Evolutionary conservation across 2,113 vertebrate genomes (phyloP).

Genomic region (Cheirogaleus medius): DNA sequence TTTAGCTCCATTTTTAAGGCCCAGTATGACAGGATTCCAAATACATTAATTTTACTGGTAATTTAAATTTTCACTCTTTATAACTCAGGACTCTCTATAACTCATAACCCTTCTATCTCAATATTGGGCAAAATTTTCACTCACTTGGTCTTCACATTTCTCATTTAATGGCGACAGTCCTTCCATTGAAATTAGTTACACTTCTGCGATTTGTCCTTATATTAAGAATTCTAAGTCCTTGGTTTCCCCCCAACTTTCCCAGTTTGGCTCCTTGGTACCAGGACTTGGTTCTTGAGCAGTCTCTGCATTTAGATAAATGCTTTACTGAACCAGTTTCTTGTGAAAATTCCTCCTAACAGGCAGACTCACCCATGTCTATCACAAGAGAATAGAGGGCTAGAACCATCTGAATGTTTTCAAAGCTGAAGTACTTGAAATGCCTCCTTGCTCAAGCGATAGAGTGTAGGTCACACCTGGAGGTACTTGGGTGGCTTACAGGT

Average conservation of each 20-base stretch:
- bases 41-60: not conserved
- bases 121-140: not conserved
- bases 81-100: not conserved
- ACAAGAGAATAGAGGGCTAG: not conserved
- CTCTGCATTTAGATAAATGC: not conserved
- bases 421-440: not conserved
- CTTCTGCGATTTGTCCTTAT: not conserved
- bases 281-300: accelerated
- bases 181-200: not conserved
- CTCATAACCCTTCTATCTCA: not conserved
- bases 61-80: not conserved
- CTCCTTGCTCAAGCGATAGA: not conserved
- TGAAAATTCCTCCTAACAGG: not conserved
- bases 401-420: not conserved
- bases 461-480: not conserved
- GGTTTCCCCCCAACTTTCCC: not conserved
- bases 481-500: not conserved
- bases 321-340: too few species aligned
- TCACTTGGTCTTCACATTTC: not conserved
- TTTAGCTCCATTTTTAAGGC: not conserved
- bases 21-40: not conserved
- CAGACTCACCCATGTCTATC: not conserved
- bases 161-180: not conserved
- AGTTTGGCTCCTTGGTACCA: not conserved
- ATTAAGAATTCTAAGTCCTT: not conserved